Evolutionary conservation across 2,797 vertebrate genomes (phyloP).

Genomic region (Xiphophorus birchmanni): DNA sequence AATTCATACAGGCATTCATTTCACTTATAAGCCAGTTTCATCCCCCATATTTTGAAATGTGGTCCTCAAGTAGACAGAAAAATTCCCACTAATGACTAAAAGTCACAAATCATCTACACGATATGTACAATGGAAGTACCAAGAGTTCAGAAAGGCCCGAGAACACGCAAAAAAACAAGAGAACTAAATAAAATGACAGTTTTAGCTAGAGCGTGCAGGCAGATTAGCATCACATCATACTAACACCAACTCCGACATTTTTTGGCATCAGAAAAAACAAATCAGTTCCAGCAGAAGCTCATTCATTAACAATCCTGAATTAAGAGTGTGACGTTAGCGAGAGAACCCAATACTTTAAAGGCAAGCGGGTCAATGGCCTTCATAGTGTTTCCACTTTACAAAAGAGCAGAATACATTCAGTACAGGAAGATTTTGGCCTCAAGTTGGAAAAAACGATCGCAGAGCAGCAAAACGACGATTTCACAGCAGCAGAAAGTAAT

Average conservation of each 20-base stretch:
- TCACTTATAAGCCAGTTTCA: conserved; percentile 3
- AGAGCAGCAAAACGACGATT: conserved; percentile 15
- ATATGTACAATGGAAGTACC: conserved; percentile 41
- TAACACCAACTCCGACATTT: conserved; percentile 25
- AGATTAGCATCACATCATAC: background rate
- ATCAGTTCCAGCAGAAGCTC: conserved; percentile 11
- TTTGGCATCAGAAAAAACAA: conserved; percentile 42
- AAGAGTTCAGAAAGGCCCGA: conserved; percentile 16
- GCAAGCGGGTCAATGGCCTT: conserved; percentile 53
- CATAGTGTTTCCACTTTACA: conserved; percentile 42
- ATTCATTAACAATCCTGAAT: conserved; percentile 13
- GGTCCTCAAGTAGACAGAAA: background rate
- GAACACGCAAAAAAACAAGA: background rate
- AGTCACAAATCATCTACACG: conserved; percentile 6
- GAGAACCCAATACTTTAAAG: conserved; percentile 67
- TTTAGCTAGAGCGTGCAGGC: too few species aligned
- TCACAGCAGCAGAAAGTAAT: conserved; percentile 47
- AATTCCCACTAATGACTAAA: background rate
- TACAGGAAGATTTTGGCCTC: conserved; percentile 39
- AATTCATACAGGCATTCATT: conserved; percentile 1
- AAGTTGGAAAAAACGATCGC: conserved; percentile 32
- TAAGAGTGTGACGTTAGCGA: background rate
- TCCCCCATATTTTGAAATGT: conserved; percentile 7
- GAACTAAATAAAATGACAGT: background rate
- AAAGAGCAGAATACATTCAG: conserved; percentile 73